Base-by-base conservation (phyloP, 2,888 invertebrate species). In the Bombylius discolor region DNA sequence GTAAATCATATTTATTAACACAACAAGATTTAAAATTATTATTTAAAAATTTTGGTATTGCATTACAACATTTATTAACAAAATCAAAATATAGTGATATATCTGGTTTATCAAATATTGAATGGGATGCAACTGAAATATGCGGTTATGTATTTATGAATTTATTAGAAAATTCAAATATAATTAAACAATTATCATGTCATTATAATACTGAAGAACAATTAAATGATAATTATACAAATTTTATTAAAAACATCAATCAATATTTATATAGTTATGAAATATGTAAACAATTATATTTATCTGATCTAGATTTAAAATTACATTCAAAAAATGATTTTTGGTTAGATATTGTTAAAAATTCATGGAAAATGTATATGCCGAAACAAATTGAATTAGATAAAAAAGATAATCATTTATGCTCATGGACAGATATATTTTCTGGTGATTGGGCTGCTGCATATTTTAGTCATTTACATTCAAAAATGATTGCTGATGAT, bases 81-180 rank as follows among this genome's bases (percentile, higher is more conserved):
- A 84, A 81, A 66, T 84, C 87, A 0, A 84, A 85, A 14, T 91
- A 89, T 71, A 81, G 86, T 1, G 92, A 94, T 70, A 81, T 93
- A 0, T 83, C 92, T 4, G 95, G 95, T 0, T 74, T 88, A 32
- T 85, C 85, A 0, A 90, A 89, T 69, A 81, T 96, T 1, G 97
- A 97, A 76, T 94, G 93, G 92, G 98, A 98, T 72, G 89, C 91
- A 1, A 85, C 89, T 0, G 86, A 88, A 67, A 82, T 93, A 1
- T 85, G 87, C 59, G 85, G 89, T 1, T 80, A 89, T 64, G 88
- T 97, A 55, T 81, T 97, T 81, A 78, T 81, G 0, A 84, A 87
- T 67, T 92, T 90, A 84, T 72, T 91, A 8, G 83, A 83, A 61
- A 84, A 89, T 63, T 78, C 82, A 0, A 66, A 75, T 32, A 77